Base-by-base conservation (phyloP, 2,797 vertebrate genomes). In the Okamejei kenojei region DNA sequence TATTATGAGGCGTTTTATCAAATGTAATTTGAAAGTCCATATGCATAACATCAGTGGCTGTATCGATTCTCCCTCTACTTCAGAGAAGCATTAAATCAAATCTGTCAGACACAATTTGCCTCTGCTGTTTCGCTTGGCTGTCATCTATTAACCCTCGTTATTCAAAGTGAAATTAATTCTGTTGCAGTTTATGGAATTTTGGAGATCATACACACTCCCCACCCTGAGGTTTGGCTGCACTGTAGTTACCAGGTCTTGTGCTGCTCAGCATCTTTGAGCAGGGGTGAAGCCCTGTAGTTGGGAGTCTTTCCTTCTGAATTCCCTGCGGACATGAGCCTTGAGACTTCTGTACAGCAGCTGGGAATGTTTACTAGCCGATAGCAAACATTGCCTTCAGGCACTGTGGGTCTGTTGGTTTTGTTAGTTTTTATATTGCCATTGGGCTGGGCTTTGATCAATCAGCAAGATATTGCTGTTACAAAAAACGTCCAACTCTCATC, bases 141-240 rank as follows among this genome's bases (percentile, higher is more conserved):
- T 45, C 79, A 81, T 81, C 26, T 82, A 82, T 82, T 82, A 82
- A 82, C 45, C 45, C 80, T 23, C 26, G 80, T 82, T 82, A 23
- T 45, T 45, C 35, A 79, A 79, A 38, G 32, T 17, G 32, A 35
- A 79, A 19, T 79, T 38, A 38, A 38, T 7, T 21, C 26, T 54
- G 21, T 26, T 54, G 38, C 45, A 54, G 80, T 2, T 82, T 58
- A 54, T 82, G 80, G 23, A 54, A 21, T 58, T 10, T 23, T 11
- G 21, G 26, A 82, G 45, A 10, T 54, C 45, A 71, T 17, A 7
- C 35, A 35, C 35, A 38, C 17, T 38, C 45, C 45, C 45, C 0
- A 26, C 2, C 71, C 45, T 2, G 23, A 17, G 38, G 78, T 3
- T 38, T 79, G 35, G 17, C 0, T 79, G 13, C 13, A 15, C 13